These are phyloP conservation scores for Heteromormyrus szaboi DNA, from an alignment of 2,797 vertebrate species.

Conservation along the genomic window DNA sequence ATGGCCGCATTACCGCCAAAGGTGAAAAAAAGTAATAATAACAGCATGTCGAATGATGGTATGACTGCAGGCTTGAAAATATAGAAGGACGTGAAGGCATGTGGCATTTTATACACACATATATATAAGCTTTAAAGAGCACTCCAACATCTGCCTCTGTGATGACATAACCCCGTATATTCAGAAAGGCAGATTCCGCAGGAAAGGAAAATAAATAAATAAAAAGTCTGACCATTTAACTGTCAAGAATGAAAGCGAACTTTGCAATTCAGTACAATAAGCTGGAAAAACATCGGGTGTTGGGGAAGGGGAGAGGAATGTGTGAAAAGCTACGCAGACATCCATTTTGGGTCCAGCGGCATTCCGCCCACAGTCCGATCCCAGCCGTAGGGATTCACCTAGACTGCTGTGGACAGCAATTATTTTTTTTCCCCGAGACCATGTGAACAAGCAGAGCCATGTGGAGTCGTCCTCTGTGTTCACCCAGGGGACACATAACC, in stretches of 20 bases:
- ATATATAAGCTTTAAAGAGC: not conserved
- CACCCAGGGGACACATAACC: not conserved
- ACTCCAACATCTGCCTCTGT: not conserved
- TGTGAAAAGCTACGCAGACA: not conserved
- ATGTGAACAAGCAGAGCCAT: not conserved
- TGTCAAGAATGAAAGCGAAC: not conserved
- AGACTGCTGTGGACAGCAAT: slow-evolving; percentile 4
- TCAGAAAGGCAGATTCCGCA: not conserved
- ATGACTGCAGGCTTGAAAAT: not conserved
- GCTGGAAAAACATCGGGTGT: not conserved
- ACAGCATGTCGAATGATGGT: not conserved
- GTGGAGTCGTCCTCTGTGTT: not conserved
- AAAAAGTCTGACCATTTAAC: not conserved
- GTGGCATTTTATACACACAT: not conserved
- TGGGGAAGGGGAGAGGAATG: not conserved
- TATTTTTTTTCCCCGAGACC: not conserved
- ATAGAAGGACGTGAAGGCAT: not conserved
- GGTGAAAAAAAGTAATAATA: not conserved
- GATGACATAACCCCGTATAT: not conserved
- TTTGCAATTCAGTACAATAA: not conserved
- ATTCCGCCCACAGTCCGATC: not conserved
- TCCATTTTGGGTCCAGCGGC: not conserved
- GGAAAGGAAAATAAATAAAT: slow-evolving; percentile 1
- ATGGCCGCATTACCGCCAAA: not conserved
- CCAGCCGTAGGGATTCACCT: not conserved